Conservation (phyloP, 2,113 vertebrate species). For the Urocynchramus pylzowi region DNA sequence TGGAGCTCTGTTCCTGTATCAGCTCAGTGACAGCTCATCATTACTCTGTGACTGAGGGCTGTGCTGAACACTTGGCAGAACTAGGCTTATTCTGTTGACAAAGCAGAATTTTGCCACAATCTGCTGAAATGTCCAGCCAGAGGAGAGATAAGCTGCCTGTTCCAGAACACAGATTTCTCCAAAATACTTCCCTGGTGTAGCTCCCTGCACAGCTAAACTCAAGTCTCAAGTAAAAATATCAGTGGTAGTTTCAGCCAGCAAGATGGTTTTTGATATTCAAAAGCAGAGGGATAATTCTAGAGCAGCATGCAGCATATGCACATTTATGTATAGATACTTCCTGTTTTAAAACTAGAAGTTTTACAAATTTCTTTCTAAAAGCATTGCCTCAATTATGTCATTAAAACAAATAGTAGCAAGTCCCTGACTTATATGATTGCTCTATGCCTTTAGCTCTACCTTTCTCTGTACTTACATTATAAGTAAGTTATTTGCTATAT, state of each 20-base stretch:
- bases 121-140: background rate
- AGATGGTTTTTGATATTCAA: background rate
- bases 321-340: background rate
- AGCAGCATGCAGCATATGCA: background rate
- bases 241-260: background rate
- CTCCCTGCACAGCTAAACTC: background rate
- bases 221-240: background rate
- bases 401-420: background rate
- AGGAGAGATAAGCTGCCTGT: background rate
- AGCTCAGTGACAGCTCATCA: slow-evolving; percentile 3
- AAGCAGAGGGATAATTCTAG: background rate
- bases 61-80: background rate
- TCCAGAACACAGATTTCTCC: background rate
- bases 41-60: background rate
- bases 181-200: background rate
- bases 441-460: background rate
- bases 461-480: background rate
- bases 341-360: background rate
- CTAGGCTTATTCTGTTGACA: background rate
- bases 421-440: background rate
- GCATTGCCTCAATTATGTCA: background rate
- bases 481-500: background rate
- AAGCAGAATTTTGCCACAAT: background rate
- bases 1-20: background rate
- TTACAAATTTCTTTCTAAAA: background rate